Conservation (phyloP, 2,797 vertebrate genomes). For the Syngnathus acus region DNA sequence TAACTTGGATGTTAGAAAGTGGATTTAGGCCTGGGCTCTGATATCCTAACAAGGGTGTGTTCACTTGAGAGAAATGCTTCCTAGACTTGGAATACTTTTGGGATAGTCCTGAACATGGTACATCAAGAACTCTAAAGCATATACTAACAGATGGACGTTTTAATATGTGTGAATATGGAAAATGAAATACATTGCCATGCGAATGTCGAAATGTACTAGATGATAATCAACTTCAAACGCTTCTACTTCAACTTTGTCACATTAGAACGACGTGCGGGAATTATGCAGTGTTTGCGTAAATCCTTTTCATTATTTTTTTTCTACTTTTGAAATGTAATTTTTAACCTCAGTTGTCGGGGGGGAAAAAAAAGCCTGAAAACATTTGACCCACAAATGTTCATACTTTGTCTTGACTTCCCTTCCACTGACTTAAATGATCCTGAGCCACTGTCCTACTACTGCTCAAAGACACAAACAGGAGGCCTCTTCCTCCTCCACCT, state of each 20-base stretch:
- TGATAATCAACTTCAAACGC: not conserved
- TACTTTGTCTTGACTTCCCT: not conserved
- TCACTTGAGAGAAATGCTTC: not conserved
- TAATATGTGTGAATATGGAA: not conserved
- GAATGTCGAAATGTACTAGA: not conserved
- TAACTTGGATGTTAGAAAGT: not conserved
- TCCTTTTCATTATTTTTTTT: not conserved
- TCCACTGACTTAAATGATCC: not conserved
- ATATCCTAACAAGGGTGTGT: not conserved
- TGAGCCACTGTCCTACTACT: not conserved
- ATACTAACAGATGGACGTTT: not conserved
- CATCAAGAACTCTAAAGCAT: not conserved
- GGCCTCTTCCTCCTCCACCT: conserved; percentile 27
- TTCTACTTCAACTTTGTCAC: not conserved
- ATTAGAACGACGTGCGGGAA: not conserved
- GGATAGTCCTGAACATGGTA: not conserved
- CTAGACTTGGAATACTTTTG: not conserved
- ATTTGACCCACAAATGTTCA: not conserved
- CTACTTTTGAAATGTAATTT: no score
- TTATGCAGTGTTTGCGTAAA: not conserved
- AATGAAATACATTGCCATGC: not conserved
- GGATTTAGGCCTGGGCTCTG: not conserved
- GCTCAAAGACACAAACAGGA: conserved; percentile 1
- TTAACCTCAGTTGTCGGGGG: no score
- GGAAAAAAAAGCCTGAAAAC: not conserved